phyloP scores from a whole-genome alignment of 2,797 vertebrate genomes.

The Poliocrania exsul region DNA sequence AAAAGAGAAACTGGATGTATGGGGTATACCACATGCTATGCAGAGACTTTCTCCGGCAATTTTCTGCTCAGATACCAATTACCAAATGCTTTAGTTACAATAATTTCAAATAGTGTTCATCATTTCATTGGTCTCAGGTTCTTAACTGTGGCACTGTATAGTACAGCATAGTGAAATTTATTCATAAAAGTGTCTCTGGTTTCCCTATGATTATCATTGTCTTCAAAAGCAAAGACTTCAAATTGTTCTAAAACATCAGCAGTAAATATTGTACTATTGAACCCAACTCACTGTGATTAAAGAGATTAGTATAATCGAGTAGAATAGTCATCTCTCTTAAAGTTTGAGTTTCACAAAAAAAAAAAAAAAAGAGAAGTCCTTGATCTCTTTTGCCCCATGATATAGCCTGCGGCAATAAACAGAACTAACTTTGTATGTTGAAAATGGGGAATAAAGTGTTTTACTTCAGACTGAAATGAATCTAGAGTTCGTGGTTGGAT shows the following conservation, averaged over 20 bases:
- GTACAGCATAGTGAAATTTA: constrained; percentile 11
- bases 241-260: constrained; percentile 63
- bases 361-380: constrained; percentile 55
- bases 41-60: not conserved
- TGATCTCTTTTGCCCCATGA: constrained; percentile 38
- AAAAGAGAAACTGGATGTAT: not conserved
- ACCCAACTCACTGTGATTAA: constrained; percentile 59
- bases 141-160: constrained; percentile 25
- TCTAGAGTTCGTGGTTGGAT: not conserved
- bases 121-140: constrained; percentile 41
- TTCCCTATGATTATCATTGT: constrained; percentile 46
- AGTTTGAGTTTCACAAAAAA: constrained; percentile 52
- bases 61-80: constrained; percentile 36
- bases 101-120: constrained; percentile 10
- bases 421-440: constrained; percentile 4
- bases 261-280: constrained; percentile 64
- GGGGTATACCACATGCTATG: rapidly evolving
- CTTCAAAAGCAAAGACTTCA: constrained; percentile 54
- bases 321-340: constrained; percentile 30
- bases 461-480: not conserved
- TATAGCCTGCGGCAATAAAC: constrained; percentile 23
- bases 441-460: not conserved
- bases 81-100: not conserved
- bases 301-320: constrained; percentile 53
- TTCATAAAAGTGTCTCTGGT: not conserved